Evolutionary conservation across 2,888 invertebrate genomes (phyloP), one percentile per base, ranked within the genome.

Genomic region (Schrankia costaestrigalis): DNA sequence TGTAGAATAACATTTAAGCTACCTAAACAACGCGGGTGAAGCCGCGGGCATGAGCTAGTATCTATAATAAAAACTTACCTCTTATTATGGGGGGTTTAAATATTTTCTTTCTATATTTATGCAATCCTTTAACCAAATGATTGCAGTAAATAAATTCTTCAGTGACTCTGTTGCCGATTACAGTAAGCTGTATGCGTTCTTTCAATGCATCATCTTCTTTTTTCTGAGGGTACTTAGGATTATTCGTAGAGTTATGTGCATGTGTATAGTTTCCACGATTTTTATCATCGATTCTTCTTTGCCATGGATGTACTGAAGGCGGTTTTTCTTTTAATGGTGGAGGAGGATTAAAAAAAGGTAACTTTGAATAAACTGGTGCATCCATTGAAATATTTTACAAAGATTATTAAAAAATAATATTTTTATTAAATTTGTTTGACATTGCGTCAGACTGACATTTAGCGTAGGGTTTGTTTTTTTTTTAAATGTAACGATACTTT

Each of bases 101-200:
- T 11, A 48, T 31, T 30, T 66, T 67, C 44, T 57, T 53, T 46
- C 72, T 74, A 44, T 80, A 83, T 31, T 74, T 84, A 40, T 80
- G 63, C 18, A 87, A 53, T n/a, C 68, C 77, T 38, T 66, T 69
- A 10, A 78, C 68, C 30, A 83, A 48, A 29, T 79, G 61, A 11
- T 46, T 51, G 30, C 80, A 80, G 34, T 78, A 75, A 34, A 77
- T 77, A 55, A 82, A 87, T 46, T 80, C 82, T 37, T 73, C 72
- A 3, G 73, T 65, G 2, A 76, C 51, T 56, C 72, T 66, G 41
- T 76, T 77, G 5, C 87, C 87, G 28, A 85, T 66, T 1, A 87
- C 48, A 1, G 71, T 77, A 41, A 86, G 78, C 46, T 70, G 69
- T 2, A 68, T 44, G 4, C 58, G 56, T 8, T 67, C 35, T 27